Percentiles rank a stretch among this genome's conserved stretches.
Evolutionary conservation across 2,888 invertebrate genomes (phyloP).

Genomic region (Plebejus melissa): DNA sequence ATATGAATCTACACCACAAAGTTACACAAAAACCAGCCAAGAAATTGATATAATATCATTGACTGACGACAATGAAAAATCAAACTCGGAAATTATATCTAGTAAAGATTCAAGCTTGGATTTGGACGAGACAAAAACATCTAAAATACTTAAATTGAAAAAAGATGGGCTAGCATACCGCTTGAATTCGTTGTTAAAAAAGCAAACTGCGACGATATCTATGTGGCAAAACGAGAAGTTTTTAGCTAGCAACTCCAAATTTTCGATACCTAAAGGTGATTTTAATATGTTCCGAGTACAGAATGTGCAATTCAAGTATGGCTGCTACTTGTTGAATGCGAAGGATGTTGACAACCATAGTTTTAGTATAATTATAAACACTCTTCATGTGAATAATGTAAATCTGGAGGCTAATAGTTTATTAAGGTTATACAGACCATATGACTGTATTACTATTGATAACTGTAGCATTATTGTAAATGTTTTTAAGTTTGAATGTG

Average conservation of each 20-base stretch:
- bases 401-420: constrained; percentile 44
- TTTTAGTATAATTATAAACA: constrained; percentile 56
- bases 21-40: constrained; percentile 49
- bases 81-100: constrained; percentile 26
- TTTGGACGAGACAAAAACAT: constrained; percentile 34
- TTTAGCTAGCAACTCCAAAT: constrained; percentile 64
- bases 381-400: constrained; percentile 45
- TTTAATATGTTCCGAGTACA: constrained; percentile 50
- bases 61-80: constrained; percentile 40
- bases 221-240: constrained; percentile 78
- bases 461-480: constrained; percentile 54
- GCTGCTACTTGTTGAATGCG: constrained; percentile 52
- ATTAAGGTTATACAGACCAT: constrained; percentile 62
- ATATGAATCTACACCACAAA: constrained; percentile 53
- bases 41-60: constrained; percentile 52
- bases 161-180: constrained; percentile 69
- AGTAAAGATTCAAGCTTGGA: constrained; percentile 28
- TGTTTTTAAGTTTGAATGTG: constrained; percentile 64
- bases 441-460: constrained; percentile 45
- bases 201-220: constrained; percentile 63
- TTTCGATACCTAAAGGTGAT: constrained; percentile 59
- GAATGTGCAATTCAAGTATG: constrained; percentile 54
- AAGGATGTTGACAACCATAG: constrained; percentile 46
- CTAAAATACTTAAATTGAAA: constrained; percentile 60
- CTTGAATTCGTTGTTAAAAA: constrained; percentile 62